Conservation (phyloP, 2,113 vertebrate genomes). For the Numida meleagris region DNA sequence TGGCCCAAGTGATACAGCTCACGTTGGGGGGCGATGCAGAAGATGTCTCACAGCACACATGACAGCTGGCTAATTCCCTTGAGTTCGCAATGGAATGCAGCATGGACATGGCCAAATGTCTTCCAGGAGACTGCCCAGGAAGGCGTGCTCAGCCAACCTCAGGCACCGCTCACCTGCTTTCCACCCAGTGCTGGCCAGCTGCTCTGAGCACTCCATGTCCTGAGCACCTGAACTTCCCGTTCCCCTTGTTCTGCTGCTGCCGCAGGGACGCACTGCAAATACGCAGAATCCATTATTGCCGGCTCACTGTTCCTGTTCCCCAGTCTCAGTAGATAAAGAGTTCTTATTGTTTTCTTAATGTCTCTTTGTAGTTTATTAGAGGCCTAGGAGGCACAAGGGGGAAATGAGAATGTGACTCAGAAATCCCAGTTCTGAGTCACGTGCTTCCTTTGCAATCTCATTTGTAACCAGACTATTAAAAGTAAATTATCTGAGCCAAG, state of each 20-base stretch:
- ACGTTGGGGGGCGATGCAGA: accelerated
- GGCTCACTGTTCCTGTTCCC: background rate
- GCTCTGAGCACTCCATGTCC: background rate
- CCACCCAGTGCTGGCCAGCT: background rate
- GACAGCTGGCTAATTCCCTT: background rate
- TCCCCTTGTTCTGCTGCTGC: background rate
- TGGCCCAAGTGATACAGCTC: background rate
- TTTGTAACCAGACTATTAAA: conserved; percentile 32
- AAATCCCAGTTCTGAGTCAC: background rate
- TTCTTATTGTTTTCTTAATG: conserved; percentile 3
- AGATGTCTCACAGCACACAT: background rate
- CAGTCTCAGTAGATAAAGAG: conserved; percentile 62
- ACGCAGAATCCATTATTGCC: conserved; percentile 41
- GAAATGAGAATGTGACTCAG: conserved; percentile 36
- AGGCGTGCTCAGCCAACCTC: background rate
- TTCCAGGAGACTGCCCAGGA: background rate
- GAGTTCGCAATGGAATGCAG: background rate
- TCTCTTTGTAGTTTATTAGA: conserved; percentile 57
- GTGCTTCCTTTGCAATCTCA: background rate
- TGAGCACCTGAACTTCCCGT: background rate
- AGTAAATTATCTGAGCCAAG: conserved; percentile 46
- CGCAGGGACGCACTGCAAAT: background rate
- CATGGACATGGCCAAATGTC: accelerated
- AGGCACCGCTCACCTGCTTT: background rate
- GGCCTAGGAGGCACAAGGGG: conserved; percentile 40